Conservation (phyloP, 2,797 vertebrate genomes). For the Pitangus sulphuratus region DNA sequence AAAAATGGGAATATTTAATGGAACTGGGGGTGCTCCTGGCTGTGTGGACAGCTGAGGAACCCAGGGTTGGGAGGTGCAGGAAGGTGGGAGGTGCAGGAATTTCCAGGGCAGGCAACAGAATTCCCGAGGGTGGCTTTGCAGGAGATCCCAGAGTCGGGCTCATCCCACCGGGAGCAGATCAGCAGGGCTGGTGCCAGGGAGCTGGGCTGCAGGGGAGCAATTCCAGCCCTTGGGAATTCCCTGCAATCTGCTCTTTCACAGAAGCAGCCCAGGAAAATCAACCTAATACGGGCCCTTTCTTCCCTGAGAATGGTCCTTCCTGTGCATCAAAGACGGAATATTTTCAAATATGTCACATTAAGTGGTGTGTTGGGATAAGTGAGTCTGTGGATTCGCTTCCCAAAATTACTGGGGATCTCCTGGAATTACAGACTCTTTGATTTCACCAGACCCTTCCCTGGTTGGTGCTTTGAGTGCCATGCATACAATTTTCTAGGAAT, state of each 20-base stretch:
- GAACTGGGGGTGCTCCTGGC: neutral
- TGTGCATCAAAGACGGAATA: too few species aligned
- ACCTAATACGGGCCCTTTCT: too few species aligned
- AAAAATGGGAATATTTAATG: neutral
- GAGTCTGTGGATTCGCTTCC: neutral
- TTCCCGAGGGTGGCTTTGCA: fast-evolving
- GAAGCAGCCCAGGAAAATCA: neutral
- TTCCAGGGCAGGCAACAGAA: neutral
- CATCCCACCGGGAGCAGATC: neutral
- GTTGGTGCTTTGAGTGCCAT: neutral
- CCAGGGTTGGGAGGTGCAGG: neutral
- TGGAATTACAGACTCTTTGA: neutral
- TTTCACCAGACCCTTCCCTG: neutral
- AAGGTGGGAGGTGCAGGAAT: neutral
- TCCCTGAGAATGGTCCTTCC: too few species aligned
- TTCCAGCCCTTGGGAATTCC: neutral
- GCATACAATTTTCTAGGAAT: neutral
- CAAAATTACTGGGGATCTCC: neutral
- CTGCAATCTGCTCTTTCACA: neutral
- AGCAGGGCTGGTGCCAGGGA: neutral
- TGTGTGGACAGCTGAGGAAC: neutral
- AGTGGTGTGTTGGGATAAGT: neutral
- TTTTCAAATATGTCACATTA: neutral
- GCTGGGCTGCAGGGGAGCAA: neutral
- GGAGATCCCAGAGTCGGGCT: neutral